phyloP scores from a whole-genome alignment of 2,888 invertebrate species.

The Coelinius sp. region DNA sequence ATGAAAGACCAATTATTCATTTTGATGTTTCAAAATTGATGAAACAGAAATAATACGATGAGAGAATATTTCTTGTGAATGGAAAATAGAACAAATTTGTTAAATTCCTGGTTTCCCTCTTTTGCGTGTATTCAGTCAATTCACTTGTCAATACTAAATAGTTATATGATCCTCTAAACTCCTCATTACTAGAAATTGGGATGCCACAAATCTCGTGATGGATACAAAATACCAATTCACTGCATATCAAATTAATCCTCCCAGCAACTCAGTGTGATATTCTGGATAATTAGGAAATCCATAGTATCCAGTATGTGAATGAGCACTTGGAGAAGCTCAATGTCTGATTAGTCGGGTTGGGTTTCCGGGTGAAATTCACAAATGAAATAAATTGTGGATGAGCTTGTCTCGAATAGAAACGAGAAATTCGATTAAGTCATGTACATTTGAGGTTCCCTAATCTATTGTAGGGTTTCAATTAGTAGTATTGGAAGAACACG shows the following conservation, averaged over 20 bases:
- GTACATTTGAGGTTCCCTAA: constrained; percentile 6
- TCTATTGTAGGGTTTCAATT: constrained; percentile 7
- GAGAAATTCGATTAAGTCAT: constrained; percentile 1
- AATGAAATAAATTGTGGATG: not conserved
- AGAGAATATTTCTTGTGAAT: too few species aligned
- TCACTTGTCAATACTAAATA: not conserved
- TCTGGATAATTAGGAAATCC: not conserved
- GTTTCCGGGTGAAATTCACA: not conserved
- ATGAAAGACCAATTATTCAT: too few species aligned
- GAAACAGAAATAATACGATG: too few species aligned
- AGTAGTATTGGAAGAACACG: not conserved
- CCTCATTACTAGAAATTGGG: not conserved
- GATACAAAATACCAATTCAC: not conserved
- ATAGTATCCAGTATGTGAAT: not conserved
- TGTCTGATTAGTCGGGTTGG: not conserved
- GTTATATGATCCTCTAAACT: not conserved
- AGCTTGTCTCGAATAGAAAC: not conserved
- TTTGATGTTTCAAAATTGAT: too few species aligned
- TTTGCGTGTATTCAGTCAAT: not conserved
- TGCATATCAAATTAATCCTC: not conserved
- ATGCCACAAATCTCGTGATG: not conserved
- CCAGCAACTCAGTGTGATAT: not conserved
- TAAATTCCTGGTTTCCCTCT: too few species aligned
- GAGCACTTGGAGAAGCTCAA: not conserved
- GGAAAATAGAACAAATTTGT: too few species aligned